Evolutionary conservation across 92 coral and sea anemone species (phyloP).

Genomic region (Muricea muricata): DNA sequence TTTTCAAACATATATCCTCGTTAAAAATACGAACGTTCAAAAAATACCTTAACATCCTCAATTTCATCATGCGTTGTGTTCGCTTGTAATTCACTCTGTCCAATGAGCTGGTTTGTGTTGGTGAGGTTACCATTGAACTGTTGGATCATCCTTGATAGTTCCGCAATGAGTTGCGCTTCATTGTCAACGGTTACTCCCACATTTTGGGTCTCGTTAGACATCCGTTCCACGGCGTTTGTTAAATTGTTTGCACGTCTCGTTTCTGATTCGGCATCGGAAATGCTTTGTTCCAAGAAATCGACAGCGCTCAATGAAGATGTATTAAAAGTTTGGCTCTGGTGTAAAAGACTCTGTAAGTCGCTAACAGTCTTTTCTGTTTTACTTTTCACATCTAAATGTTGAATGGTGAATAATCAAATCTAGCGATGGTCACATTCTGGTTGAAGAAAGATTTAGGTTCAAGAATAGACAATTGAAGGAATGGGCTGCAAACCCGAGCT

Average conservation of each 20-base stretch:
- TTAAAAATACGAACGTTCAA: not conserved
- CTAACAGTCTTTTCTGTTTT: not conserved
- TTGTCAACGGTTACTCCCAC: not conserved
- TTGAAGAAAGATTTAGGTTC: too few relatives aligned
- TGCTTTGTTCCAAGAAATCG: not conserved
- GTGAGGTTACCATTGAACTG: constrained; percentile 6
- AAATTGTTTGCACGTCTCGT: constrained; percentile 3
- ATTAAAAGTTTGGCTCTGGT: not conserved
- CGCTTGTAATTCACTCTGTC: not conserved
- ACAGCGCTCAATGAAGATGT: constrained; percentile 9
- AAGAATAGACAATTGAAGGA: too few relatives aligned
- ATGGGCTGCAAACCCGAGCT: too few relatives aligned
- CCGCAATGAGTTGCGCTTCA: not conserved
- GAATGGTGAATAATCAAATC: not conserved
- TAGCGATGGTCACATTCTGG: too few relatives aligned
- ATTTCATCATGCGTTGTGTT: not conserved
- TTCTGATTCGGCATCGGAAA: constrained; percentile 6
- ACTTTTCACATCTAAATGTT: constrained; percentile 9
- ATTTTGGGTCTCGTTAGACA: not conserved
- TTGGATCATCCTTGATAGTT: not conserved
- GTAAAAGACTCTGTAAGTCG: not conserved
- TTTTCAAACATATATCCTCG: too few relatives aligned
- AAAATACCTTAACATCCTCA: constrained; percentile 21
- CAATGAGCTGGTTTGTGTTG: not conserved
- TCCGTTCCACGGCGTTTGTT: constrained; percentile 7